Conservation (phyloP, 2,888 invertebrate species). For the Panzeria rudis region DNA sequence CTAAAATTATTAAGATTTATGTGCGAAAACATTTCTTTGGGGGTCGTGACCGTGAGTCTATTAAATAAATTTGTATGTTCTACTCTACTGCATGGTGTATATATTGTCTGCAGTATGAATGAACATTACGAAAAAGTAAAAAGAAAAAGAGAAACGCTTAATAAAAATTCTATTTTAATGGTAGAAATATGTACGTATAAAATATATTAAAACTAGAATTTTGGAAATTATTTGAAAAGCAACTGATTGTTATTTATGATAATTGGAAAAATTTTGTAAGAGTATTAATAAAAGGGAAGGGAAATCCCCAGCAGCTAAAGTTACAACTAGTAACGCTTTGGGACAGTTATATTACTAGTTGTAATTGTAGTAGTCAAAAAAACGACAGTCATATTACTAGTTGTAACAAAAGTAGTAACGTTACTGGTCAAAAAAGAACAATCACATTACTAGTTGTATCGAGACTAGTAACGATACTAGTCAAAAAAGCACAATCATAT, state of each 20-base stretch:
- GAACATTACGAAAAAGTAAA: not conserved
- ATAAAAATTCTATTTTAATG: conserved; percentile 9
- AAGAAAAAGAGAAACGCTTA: conserved; percentile 4
- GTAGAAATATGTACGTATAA: not conserved
- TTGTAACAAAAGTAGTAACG: no score
- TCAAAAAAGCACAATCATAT: no score
- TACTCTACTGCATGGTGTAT: conserved; percentile 45
- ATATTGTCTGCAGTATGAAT: conserved; percentile 32
- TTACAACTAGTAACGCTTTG: no score
- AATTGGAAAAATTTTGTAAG: conserved; percentile 13
- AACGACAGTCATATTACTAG: no score
- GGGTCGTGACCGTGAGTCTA: conserved; percentile 72
- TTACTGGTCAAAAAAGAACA: no score
- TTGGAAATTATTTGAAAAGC: conserved; percentile 28
- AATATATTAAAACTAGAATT: conserved; percentile 21
- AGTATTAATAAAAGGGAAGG: not conserved
- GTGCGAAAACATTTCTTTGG: conserved; percentile 79
- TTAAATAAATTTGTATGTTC: conserved; percentile 64
- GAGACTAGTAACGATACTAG: no score
- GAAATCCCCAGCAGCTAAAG: not conserved
- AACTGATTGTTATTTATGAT: conserved; percentile 41
- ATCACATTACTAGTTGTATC: no score
- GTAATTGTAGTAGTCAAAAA: no score
- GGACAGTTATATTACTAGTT: no score
- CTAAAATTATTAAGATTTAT: conserved; percentile 80